Percentiles rank a stretch among this genome's conserved stretches.
Conservation (phyloP, 2,888 invertebrate species). For the Leucania comma region DNA sequence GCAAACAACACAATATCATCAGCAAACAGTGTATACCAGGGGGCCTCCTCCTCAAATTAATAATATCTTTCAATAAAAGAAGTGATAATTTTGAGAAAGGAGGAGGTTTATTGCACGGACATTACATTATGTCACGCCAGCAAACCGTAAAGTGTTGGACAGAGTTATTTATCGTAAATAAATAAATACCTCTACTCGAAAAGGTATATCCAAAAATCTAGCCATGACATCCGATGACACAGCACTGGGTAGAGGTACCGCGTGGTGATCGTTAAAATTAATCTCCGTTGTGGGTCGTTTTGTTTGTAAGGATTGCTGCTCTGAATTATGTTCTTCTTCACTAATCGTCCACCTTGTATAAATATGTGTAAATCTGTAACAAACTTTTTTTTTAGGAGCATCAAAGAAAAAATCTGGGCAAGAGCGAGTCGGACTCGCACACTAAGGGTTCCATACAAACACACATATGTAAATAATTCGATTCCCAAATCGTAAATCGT, state of each 20-base stretch:
- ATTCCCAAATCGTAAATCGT: no score
- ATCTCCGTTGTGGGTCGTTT: slow-evolving; percentile 56
- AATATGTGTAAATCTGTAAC: slow-evolving; percentile 77
- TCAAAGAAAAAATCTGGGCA: neutral
- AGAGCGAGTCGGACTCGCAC: no score
- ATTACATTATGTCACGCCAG: neutral
- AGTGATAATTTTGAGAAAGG: no score
- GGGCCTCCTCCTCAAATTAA: no score
- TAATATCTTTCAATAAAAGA: no score
- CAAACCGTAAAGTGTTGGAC: neutral
- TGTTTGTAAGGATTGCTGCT: slow-evolving; percentile 57
- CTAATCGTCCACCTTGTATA: slow-evolving; percentile 79
- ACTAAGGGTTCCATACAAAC: no score
- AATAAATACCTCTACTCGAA: slow-evolving; percentile 76
- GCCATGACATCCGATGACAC: slow-evolving; percentile 65
- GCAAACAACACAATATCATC: no score
- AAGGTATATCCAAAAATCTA: slow-evolving; percentile 73
- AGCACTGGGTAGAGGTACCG: slow-evolving; percentile 68
- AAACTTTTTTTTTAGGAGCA: neutral
- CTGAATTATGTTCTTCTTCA: slow-evolving; percentile 72
- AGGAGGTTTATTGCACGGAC: no score
- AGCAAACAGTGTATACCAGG: no score
- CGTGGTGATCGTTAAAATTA: slow-evolving; percentile 77
- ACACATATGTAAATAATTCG: no score
- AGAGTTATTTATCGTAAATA: neutral